Evolutionary conservation across 2,888 invertebrate genomes (phyloP).

Genomic region (Stenoptilia bipunctidactyla): DNA sequence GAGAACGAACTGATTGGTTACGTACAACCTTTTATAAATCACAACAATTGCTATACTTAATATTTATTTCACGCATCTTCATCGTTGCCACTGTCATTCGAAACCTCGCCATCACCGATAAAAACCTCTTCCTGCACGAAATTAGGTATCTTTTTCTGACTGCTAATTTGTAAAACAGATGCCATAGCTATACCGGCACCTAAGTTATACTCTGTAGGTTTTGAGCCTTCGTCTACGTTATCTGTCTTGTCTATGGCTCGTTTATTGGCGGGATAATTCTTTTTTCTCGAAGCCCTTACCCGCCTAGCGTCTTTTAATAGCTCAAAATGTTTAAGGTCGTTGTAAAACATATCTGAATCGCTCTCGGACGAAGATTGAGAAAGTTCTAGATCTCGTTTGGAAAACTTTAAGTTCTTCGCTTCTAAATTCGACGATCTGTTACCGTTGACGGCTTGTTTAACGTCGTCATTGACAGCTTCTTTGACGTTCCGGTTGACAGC

Average conservation of each 20-base stretch:
- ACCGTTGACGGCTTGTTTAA: conserved; percentile 11
- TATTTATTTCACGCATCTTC: conserved; percentile 36
- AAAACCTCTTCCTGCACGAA: conserved; percentile 50
- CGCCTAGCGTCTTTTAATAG: conserved; percentile 42
- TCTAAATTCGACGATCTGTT: conserved; percentile 7
- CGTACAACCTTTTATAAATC: too few relatives aligned
- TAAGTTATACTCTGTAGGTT: conserved; percentile 57
- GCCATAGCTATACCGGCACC: conserved; percentile 64
- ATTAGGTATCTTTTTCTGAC: conserved; percentile 26
- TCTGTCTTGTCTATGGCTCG: conserved; percentile 25
- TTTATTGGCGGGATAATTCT: conserved; percentile 33
- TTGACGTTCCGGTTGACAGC: conserved; percentile 21
- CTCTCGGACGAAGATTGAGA: conserved; percentile 42
- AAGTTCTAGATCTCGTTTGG: conserved; percentile 45
- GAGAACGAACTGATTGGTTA: too few relatives aligned
- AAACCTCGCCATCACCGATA: conserved; percentile 57
- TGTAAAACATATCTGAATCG: conserved; percentile 38
- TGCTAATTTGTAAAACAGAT: conserved; percentile 46
- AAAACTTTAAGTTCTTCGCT: conserved; percentile 19
- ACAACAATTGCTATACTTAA: too few relatives aligned
- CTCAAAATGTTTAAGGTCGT: conserved; percentile 23
- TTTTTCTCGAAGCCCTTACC: conserved; percentile 39
- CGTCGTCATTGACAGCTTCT: conserved; percentile 18
- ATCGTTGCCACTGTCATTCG: conserved; percentile 60
- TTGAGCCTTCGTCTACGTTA: conserved; percentile 42